Evolutionary conservation across 2,888 invertebrate species (phyloP).

Genomic region (Lasioglossum malachurum): DNA sequence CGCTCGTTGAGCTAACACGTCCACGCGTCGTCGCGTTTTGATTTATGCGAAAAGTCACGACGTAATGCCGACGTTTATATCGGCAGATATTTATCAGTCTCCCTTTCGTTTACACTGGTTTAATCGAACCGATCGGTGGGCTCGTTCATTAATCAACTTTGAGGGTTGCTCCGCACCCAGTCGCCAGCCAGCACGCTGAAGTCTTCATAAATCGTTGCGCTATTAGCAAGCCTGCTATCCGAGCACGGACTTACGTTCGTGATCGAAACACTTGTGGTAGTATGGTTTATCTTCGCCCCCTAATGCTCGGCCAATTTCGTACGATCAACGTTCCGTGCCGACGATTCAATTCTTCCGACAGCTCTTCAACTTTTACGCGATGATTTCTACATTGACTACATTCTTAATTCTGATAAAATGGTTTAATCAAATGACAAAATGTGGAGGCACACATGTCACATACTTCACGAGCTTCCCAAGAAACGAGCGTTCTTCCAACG

Average conservation of each 20-base stretch:
- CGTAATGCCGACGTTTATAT: constrained; percentile 73
- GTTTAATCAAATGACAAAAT: too few relatives aligned
- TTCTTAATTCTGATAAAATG: neutral
- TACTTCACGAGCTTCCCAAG: neutral
- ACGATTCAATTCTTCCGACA: neutral
- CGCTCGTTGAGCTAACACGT: constrained; percentile 56
- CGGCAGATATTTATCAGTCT: constrained; percentile 76
- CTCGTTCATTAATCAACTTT: constrained; percentile 75
- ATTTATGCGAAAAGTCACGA: constrained; percentile 72
- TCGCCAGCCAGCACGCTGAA: constrained; percentile 58
- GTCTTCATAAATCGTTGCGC: constrained; percentile 60
- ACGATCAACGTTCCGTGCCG: neutral
- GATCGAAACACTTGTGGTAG: constrained; percentile 35
- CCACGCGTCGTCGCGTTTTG: constrained; percentile 59
- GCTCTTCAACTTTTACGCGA: neutral
- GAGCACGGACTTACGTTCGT: constrained; percentile 20
- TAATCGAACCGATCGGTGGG: constrained; percentile 73
- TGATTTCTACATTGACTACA: neutral
- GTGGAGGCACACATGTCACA: neutral
- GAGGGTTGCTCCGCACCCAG: constrained; percentile 64
- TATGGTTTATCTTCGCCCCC: constrained; percentile 10
- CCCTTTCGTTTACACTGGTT: constrained; percentile 75
- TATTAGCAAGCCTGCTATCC: constrained; percentile 41
- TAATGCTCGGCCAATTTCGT: neutral
- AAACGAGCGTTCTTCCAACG: neutral